Evolutionary conservation across 2,113 vertebrate species (phyloP), one percentile per base, ranked within the genome.

Genomic region (Centropus bengalensis): DNA sequence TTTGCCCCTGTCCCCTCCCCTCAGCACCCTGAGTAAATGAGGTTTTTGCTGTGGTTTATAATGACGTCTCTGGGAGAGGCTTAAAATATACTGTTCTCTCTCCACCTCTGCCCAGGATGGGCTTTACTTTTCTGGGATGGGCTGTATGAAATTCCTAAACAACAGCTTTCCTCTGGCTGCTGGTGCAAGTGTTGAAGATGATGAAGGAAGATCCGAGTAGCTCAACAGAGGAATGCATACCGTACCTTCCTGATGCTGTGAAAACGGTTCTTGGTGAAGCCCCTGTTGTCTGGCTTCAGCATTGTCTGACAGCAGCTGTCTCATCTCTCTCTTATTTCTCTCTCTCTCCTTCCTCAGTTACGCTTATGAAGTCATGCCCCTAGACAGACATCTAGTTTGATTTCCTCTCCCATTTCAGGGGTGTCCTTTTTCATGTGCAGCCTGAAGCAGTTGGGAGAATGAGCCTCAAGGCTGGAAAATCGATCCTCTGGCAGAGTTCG

Each of bases 381-480:
- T 15, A 27, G 79, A 71, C 87, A 89, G 78, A 42, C 74, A 42
- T 27, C 58, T 22, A 55, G 38, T 66, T 47, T 84, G 86, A 90
- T 92, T 92, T 83, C 38, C 68, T 90, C 82, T 95, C 76, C 44
- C 0, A 0, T 91, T 91, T 89, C 89, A 71, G 70, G 68, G 63
- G 91, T 96, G 79, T 96, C 79, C 32, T 70, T 93, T 96, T 94
- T 91, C 91, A 89, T 51, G 27, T 4, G 1, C 42, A 47, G 70
- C 42, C 82, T 82, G 60, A 26, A 77, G 82, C 79, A 45, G n/a
- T 5, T 66, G 82, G 67, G 63, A n/a, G 62, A 82, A 21, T 22
- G 66, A 94, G 69, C 91, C 83, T 71, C 6, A 6, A 86, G 62
- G 40, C 2, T 74, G n/a, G 91, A 73, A 93, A 93, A 92, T 60